A percentile compares a stretch with the other conserved stretches of the same genome.
phyloP scores from a whole-genome alignment of 2,888 invertebrate genomes.

The Synanthedon vespiformis region DNA sequence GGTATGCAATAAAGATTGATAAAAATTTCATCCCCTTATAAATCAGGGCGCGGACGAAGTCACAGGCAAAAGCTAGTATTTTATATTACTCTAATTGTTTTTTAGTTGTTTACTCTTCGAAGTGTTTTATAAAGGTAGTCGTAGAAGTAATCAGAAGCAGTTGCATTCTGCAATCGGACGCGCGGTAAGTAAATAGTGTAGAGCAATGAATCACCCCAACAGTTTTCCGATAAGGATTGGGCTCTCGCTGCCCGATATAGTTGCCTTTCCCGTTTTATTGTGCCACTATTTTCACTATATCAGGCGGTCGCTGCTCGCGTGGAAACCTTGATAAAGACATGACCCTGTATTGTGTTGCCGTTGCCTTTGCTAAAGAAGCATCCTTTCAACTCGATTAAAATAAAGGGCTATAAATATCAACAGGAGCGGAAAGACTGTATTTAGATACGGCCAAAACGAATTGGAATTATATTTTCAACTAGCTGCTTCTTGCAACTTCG shows the following conservation, averaged over 20 bases:
- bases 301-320: constrained; percentile 50
- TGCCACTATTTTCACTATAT: constrained; percentile 62
- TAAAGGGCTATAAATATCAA: no score
- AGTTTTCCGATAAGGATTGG: constrained; percentile 59
- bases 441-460: no score
- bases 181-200: constrained; percentile 44
- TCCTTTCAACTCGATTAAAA: background rate
- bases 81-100: no score
- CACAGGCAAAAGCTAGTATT: no score
- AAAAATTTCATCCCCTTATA: no score
- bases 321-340: constrained; percentile 62
- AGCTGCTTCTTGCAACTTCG: no score
- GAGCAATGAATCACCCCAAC: constrained; percentile 58
- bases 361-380: background rate
- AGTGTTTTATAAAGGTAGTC: background rate
- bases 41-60: no score
- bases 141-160: constrained; percentile 13
- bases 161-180: constrained; percentile 14
- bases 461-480: no score
- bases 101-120: no score
- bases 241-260: constrained; percentile 34
- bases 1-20: no score
- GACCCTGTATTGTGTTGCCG: constrained; percentile 16
- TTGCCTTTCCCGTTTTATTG: constrained; percentile 51
- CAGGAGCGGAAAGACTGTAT: no score